Evolutionary conservation across 2,888 invertebrate species (phyloP).

Genomic region (Molanna angustata): DNA sequence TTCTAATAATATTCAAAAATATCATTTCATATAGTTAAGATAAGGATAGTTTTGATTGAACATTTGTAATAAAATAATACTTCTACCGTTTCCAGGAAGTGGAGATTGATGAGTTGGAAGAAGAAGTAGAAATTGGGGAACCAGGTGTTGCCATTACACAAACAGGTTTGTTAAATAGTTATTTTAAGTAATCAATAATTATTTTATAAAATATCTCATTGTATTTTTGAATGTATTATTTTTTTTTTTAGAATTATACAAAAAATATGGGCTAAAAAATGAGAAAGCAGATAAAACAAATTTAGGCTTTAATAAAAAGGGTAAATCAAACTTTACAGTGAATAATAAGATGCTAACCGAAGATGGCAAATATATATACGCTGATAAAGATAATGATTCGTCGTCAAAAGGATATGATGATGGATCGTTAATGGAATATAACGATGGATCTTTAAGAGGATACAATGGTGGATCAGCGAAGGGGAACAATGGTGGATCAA

Average conservation of each 20-base stretch:
- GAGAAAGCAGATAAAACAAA: constrained; percentile 3
- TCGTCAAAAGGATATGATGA: too few species aligned
- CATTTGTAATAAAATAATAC: too few species aligned
- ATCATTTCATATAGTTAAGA: background rate
- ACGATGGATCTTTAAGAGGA: too few species aligned
- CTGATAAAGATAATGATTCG: constrained; percentile 2
- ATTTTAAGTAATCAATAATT: background rate
- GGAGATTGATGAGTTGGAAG: constrained; percentile 31
- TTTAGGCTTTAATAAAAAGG: too few species aligned
- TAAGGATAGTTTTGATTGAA: background rate
- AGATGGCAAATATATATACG: too few species aligned
- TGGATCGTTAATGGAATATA: too few species aligned
- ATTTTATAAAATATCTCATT: background rate
- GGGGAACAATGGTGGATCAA: too few species aligned
- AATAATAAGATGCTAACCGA: too few species aligned
- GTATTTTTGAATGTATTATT: background rate
- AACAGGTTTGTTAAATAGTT: constrained; percentile 10
- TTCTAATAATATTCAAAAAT: background rate
- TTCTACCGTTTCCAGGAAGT: too few species aligned
- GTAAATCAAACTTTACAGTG: too few species aligned
- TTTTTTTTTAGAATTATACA: constrained; percentile 15
- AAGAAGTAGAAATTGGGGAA: constrained; percentile 30
- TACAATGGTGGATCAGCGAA: too few species aligned
- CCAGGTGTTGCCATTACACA: constrained; percentile 15
- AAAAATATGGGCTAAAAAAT: constrained; percentile 8